Evolutionary conservation across 2,113 vertebrate species (phyloP).

Genomic region (Thomomys bottae): DNA sequence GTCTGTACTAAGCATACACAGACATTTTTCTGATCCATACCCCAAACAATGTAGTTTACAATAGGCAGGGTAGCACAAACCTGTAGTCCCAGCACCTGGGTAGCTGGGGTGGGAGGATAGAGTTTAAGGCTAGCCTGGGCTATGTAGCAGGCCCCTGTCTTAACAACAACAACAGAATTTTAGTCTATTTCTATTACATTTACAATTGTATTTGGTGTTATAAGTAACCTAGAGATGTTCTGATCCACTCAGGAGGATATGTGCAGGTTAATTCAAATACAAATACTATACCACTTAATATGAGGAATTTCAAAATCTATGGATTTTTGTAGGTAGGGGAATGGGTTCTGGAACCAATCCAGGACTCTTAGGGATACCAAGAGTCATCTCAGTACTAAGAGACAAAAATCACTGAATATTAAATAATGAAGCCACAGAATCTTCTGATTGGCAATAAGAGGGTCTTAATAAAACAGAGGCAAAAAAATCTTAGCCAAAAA

Average conservation of each 20-base stretch:
- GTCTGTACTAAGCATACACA: background rate
- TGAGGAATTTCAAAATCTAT: background rate
- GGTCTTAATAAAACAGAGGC: background rate
- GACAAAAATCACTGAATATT: background rate
- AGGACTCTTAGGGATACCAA: background rate
- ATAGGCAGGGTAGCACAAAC: background rate
- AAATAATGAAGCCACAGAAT: background rate
- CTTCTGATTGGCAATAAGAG: background rate
- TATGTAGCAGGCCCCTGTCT: background rate
- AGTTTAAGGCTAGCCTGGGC: background rate
- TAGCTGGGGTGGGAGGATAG: background rate
- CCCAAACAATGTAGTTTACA: background rate
- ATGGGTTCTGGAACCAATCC: background rate
- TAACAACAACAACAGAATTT: background rate
- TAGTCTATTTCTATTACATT: background rate
- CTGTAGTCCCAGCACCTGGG: background rate
- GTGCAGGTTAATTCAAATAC: background rate
- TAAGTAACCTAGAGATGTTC: background rate
- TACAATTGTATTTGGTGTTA: background rate
- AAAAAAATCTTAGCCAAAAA: conserved; percentile 19
- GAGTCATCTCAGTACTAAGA: background rate
- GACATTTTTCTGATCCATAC: background rate
- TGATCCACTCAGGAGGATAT: background rate
- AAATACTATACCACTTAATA: background rate
- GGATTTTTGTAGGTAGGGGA: background rate